Percentiles rank a stretch among this genome's conserved stretches.
Evolutionary conservation across 2,888 invertebrate species (phyloP).

Genomic region (Synergus japonicus): DNA sequence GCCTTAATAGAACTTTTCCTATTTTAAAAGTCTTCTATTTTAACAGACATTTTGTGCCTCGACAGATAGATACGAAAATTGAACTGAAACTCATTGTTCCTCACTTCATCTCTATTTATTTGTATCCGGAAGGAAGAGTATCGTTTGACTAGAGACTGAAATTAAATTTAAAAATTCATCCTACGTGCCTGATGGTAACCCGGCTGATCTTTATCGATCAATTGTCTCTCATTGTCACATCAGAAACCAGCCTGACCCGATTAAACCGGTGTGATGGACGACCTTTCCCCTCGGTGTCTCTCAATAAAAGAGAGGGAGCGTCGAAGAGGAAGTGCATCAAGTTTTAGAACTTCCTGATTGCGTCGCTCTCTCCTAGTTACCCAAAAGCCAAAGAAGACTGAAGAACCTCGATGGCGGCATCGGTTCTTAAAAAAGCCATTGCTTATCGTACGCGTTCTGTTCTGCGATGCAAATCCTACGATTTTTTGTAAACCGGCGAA

Average conservation of each 20-base stretch:
- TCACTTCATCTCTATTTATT: not conserved
- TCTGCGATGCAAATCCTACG: constrained; percentile 17
- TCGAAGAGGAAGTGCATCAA: constrained; percentile 12
- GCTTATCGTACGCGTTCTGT: constrained; percentile 56
- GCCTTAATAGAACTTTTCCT: not conserved
- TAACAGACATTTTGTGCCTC: not conserved
- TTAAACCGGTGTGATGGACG: constrained; percentile 3
- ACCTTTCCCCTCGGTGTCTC: constrained; percentile 16
- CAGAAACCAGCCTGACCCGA: not conserved
- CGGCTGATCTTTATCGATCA: constrained; percentile 14
- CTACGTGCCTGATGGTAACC: not conserved
- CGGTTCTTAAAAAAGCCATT: constrained; percentile 68
- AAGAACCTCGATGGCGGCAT: constrained; percentile 75
- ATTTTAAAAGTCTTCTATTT: not conserved
- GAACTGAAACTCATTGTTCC: not conserved
- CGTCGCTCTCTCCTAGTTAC: constrained; percentile 77
- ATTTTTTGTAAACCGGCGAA: not conserved
- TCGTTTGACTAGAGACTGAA: not conserved
- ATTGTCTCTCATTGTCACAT: not conserved
- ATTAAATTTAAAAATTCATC: not conserved
- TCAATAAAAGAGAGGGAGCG: constrained; percentile 24
- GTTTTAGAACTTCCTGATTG: not conserved
- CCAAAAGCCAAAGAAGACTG: constrained; percentile 81
- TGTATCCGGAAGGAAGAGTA: not conserved
- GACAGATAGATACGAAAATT: not conserved